Evolutionary conservation across 2,888 invertebrate species (phyloP).

Genomic region (Mimachlamys varia): DNA sequence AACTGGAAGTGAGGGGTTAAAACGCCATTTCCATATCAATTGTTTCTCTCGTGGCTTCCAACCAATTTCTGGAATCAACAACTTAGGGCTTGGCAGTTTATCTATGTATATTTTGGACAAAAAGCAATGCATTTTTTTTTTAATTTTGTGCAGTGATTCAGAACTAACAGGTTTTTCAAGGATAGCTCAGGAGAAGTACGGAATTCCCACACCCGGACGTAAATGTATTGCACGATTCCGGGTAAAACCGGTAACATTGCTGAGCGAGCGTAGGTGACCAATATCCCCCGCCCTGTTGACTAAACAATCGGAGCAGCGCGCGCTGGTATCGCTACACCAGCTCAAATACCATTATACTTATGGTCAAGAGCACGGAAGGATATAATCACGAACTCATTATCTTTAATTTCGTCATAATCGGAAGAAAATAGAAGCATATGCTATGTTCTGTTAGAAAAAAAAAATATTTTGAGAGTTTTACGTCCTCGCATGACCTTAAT

Average conservation of each 20-base stretch:
- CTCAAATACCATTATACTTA: not conserved
- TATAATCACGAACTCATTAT: not conserved
- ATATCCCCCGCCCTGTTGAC: not conserved
- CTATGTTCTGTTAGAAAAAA: no score
- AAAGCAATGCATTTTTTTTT: not conserved
- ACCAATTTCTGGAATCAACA: not conserved
- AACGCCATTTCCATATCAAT: not conserved
- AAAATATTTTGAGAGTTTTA: no score
- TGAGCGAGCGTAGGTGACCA: not conserved
- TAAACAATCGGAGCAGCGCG: no score
- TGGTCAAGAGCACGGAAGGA: not conserved
- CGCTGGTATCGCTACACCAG: no score
- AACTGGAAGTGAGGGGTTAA: slow-evolving; percentile 1
- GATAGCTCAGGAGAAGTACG: not conserved
- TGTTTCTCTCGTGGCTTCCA: not conserved
- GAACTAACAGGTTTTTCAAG: not conserved
- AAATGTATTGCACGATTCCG: not conserved
- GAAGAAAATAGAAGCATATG: no score
- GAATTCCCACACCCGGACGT: not conserved
- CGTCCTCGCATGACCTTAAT: no score
- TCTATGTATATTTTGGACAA: not conserved
- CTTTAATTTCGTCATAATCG: not conserved
- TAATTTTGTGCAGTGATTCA: not conserved
- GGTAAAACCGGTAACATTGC: not conserved
- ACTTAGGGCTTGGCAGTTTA: not conserved